phyloP scores from a whole-genome alignment of 2,888 invertebrate genomes.

The Pseudanteris insignis region DNA sequence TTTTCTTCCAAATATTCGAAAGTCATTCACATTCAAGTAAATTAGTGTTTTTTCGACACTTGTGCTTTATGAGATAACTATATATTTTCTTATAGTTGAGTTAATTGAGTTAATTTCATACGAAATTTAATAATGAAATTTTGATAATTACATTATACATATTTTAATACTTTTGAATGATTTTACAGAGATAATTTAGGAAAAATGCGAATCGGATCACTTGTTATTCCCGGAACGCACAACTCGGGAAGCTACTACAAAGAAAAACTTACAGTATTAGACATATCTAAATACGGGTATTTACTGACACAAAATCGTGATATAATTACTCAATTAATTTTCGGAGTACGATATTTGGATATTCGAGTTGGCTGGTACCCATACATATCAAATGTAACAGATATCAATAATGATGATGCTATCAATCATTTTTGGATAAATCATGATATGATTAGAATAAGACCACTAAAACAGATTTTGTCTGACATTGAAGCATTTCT shows the following conservation, averaged over 20 bases:
- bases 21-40: no score
- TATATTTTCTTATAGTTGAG: no score
- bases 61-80: no score
- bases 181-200: slow-evolving; percentile 68
- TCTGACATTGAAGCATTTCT: slow-evolving; percentile 77
- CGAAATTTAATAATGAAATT: no score
- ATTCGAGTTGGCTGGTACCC: slow-evolving; percentile 79
- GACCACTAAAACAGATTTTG: slow-evolving; percentile 74
- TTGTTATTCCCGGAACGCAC: slow-evolving; percentile 71
- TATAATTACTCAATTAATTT: slow-evolving; percentile 84
- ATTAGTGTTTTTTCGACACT: no score
- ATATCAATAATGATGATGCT: slow-evolving; percentile 49
- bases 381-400: slow-evolving; percentile 51
- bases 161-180: no score
- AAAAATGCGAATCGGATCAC: slow-evolving; percentile 69
- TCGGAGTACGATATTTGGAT: slow-evolving; percentile 85
- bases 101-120: no score
- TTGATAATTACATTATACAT: no score
- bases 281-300: slow-evolving; percentile 63
- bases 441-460: slow-evolving; percentile 77
- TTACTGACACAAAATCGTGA: slow-evolving; percentile 78
- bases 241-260: slow-evolving; percentile 71
- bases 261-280: slow-evolving; percentile 67
- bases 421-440: slow-evolving; percentile 81
- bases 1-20: no score